These are phyloP conservation scores for Triops cancriformis DNA, from an alignment of 1,140 invertebrate species.

Conservation along the genomic window DNA sequence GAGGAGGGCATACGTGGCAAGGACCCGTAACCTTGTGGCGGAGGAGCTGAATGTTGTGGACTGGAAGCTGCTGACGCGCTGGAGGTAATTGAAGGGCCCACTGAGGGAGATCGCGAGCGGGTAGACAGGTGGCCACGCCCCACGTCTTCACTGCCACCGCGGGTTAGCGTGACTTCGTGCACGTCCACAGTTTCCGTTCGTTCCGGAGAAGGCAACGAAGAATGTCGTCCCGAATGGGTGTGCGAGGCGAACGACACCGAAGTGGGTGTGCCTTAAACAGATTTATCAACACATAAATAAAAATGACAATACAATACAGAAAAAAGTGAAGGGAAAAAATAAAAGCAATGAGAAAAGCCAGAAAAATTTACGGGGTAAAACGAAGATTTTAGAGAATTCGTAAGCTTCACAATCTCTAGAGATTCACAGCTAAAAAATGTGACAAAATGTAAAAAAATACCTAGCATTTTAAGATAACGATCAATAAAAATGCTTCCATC, in stretches of 20 bases:
- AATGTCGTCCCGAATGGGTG: neutral
- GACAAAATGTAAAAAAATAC: too few relatives aligned
- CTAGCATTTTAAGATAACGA: too few relatives aligned
- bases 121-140: neutral
- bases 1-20: constrained; percentile 22
- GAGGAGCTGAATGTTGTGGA: constrained; percentile 24
- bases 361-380: neutral
- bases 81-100: constrained; percentile 22
- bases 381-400: too few relatives aligned
- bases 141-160: constrained; percentile 10
- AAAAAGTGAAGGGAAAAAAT: neutral
- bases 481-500: too few relatives aligned
- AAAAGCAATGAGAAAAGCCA: neutral
- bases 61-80: constrained; percentile 22
- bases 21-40: constrained; percentile 13
- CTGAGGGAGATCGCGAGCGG: neutral
- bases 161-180: constrained; percentile 18
- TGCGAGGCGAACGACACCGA: constrained; percentile 19
- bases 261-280: neutral
- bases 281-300: neutral
- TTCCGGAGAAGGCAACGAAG: constrained; percentile 18
- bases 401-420: too few relatives aligned
- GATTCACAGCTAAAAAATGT: too few relatives aligned
- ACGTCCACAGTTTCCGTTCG: constrained; percentile 27
- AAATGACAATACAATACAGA: neutral